phyloP scores from a whole-genome alignment of 2,888 invertebrate species.

The Tachina lurida region DNA sequence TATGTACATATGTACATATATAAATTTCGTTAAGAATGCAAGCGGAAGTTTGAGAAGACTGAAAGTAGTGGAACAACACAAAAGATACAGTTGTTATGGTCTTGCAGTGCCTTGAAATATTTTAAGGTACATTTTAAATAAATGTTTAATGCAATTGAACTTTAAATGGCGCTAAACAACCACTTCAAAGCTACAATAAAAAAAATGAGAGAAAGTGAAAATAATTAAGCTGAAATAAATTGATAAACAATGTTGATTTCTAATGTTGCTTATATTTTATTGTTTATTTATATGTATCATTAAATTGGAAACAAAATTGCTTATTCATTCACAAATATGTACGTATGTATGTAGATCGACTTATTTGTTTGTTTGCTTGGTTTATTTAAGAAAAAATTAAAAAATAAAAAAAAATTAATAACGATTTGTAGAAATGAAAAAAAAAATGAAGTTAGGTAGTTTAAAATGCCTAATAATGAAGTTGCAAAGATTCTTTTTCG shows the following conservation, averaged over 20 bases:
- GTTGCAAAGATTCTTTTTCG: background rate
- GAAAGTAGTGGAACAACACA: constrained; percentile 35
- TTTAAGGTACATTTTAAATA: constrained; percentile 29
- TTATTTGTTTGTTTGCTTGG: constrained; percentile 25
- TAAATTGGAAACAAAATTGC: constrained; percentile 22
- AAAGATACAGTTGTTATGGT: constrained; percentile 4
- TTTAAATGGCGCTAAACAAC: constrained; percentile 9
- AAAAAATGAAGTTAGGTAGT: constrained; percentile 1
- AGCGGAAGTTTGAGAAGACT: constrained; percentile 44
- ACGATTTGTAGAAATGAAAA: background rate
- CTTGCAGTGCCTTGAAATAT: constrained; percentile 23
- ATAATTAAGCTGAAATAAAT: constrained; percentile 27
- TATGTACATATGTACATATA: background rate
- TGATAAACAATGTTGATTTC: constrained; percentile 14
- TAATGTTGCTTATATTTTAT: constrained; percentile 21
- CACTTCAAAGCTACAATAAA: background rate
- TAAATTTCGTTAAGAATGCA: constrained; percentile 44
- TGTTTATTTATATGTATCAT: constrained; percentile 17
- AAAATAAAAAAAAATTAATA: too few species aligned
- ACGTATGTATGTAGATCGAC: background rate
- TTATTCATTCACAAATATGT: constrained; percentile 31
- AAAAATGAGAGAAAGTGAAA: constrained; percentile 24
- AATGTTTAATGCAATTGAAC: constrained; percentile 24
- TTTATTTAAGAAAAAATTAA: constrained; percentile 7
- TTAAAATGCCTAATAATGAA: constrained; percentile 21